Percentiles rank a stretch among this genome's conserved stretches.
phyloP scores from a whole-genome alignment of 2,888 invertebrate genomes.

The Synergus umbraculus region DNA sequence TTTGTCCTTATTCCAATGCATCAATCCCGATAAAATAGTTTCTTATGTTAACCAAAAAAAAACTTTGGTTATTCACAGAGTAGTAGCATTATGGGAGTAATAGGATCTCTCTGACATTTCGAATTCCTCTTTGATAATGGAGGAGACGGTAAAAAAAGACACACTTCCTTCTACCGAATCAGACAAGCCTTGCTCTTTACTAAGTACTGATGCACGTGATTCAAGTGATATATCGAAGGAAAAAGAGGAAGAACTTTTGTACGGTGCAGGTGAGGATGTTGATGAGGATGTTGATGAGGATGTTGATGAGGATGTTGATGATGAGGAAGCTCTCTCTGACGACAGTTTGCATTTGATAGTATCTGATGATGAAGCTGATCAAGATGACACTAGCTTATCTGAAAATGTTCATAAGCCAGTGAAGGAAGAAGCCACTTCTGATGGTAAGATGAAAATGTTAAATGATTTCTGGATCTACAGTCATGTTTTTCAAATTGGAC shows the following conservation, averaged over 20 bases:
- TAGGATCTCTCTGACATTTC: slow-evolving; percentile 18
- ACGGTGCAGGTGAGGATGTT: slow-evolving; percentile 63
- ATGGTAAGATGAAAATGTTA: slow-evolving; percentile 43
- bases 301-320: slow-evolving; percentile 41
- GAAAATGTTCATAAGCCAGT: slow-evolving; percentile 43
- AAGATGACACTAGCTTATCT: slow-evolving; percentile 53
- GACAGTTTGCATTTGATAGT: slow-evolving; percentile 72
- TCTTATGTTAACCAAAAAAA: slow-evolving; percentile 9
- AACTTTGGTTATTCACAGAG: slow-evolving; percentile 32
- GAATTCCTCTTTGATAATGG: slow-evolving; percentile 59
- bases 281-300: slow-evolving; percentile 49
- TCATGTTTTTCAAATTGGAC: not conserved
- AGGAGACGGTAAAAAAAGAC: slow-evolving; percentile 65
- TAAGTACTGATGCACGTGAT: slow-evolving; percentile 56
- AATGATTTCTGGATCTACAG: slow-evolving; percentile 16
- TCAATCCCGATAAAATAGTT: not conserved
- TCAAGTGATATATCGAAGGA: slow-evolving; percentile 64
- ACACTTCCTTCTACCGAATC: slow-evolving; percentile 63
- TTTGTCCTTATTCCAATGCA: not conserved
- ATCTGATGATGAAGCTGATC: slow-evolving; percentile 71
- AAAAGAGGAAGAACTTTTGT: slow-evolving; percentile 68
- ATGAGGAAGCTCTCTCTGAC: slow-evolving; percentile 61
- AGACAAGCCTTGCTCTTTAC: slow-evolving; percentile 57
- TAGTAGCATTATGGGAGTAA: slow-evolving; percentile 26
- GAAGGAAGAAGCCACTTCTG: slow-evolving; percentile 30